These are phyloP conservation scores for Caenorhabditis brenneri DNA, from an alignment of 1,140 invertebrate species.

Conservation along the genomic window DNA sequence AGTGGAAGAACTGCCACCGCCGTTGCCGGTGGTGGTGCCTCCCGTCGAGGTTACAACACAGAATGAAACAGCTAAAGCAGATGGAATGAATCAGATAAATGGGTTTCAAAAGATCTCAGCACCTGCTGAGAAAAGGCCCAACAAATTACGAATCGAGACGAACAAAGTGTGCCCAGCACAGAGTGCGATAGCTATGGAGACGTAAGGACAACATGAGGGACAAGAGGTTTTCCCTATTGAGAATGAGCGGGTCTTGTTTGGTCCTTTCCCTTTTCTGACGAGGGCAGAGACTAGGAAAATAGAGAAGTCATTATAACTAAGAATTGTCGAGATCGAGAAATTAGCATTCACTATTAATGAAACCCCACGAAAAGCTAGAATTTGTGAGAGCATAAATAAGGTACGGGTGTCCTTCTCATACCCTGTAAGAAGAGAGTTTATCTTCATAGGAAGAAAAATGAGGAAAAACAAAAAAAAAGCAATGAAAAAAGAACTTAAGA, in stretches of 20 bases:
- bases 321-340: too few species aligned
- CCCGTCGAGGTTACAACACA: neutral
- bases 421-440: neutral
- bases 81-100: conserved; percentile 31
- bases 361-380: too few species aligned
- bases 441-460: neutral
- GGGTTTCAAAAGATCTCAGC: conserved; percentile 36
- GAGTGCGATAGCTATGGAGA: conserved; percentile 40
- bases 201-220: neutral
- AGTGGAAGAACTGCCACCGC: neutral
- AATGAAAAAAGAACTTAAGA: neutral
- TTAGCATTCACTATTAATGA: too few species aligned
- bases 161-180: conserved; percentile 33
- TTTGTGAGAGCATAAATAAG: too few species aligned
- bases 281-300: neutral
- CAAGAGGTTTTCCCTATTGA: neutral
- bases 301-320: neutral
- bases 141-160: neutral
- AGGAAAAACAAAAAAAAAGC: neutral
- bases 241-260: neutral
- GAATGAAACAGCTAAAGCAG: neutral
- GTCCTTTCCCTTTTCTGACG: neutral
- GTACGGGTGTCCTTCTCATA: too few species aligned
- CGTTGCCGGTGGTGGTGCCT: neutral
- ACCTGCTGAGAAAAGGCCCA: neutral